phyloP scores from a whole-genome alignment of 1,140 invertebrate species.

The Rhopalosiphum maidis region DNA sequence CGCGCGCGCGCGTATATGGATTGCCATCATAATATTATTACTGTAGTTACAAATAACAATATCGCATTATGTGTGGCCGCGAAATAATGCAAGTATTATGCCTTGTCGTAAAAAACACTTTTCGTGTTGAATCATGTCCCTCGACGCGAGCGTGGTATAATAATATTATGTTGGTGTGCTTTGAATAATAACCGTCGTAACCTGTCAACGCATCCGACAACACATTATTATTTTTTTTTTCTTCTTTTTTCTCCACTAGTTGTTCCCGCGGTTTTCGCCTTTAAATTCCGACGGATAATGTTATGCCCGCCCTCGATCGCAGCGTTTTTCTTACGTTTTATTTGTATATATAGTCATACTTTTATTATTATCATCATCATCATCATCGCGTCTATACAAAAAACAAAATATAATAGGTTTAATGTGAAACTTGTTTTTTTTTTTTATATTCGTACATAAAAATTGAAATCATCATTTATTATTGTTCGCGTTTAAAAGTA shows the following conservation, averaged over 20 bases:
- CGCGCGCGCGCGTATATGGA: background rate
- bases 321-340: background rate
- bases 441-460: too few species aligned
- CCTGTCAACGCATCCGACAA: constrained; percentile 26
- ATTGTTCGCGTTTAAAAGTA: too few species aligned
- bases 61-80: background rate
- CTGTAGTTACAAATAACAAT: background rate
- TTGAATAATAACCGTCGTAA: constrained; percentile 35
- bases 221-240: background rate
- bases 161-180: background rate
- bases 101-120: constrained; percentile 30
- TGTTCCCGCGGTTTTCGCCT: background rate
- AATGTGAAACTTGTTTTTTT: too few species aligned
- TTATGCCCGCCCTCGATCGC: background rate
- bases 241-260: background rate
- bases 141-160: background rate
- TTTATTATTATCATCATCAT: background rate
- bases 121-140: constrained; percentile 28
- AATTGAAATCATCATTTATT: too few species aligned
- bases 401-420: too few species aligned
- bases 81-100: background rate
- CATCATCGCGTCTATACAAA: background rate
- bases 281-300: constrained; percentile 1
- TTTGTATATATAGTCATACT: background rate
- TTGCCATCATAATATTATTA: constrained; percentile 22